Conservation (phyloP, 2,888 invertebrate species). For the Celastrina argiolus region DNA sequence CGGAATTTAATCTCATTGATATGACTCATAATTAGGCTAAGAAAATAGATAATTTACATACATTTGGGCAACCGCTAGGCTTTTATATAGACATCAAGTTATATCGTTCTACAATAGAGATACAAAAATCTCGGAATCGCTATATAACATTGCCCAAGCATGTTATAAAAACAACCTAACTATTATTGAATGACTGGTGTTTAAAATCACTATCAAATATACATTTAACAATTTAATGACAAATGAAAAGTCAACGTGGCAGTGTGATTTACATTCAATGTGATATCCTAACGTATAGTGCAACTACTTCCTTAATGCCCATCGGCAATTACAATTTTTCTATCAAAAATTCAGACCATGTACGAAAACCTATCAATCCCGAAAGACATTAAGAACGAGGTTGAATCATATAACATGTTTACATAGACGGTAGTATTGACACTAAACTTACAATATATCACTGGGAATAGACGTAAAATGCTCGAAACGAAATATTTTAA, state of each 20-base stretch:
- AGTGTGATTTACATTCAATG: conserved; percentile 19
- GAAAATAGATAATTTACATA: conserved; percentile 52
- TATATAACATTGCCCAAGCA: conserved; percentile 27
- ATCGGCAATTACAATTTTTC: too few species aligned
- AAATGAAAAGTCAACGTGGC: conserved; percentile 18
- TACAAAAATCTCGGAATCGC: conserved; percentile 1
- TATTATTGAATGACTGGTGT: conserved; percentile 14
- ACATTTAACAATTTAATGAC: conserved; percentile 18
- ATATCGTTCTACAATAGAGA: conserved; percentile 17
- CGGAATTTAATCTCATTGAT: conserved; percentile 74
- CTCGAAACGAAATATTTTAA: not conserved
- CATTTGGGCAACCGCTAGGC: conserved; percentile 46
- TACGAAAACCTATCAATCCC: too few species aligned
- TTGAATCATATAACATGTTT: not conserved
- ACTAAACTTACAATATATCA: not conserved
- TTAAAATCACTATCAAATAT: conserved; percentile 10
- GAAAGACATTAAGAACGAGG: too few species aligned
- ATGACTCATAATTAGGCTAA: conserved; percentile 75
- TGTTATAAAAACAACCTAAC: conserved; percentile 23
- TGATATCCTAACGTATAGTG: not conserved
- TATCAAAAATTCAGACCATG: too few species aligned
- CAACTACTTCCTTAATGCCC: too few species aligned
- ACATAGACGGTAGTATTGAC: not conserved
- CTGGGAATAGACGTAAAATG: not conserved
- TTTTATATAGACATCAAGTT: conserved; percentile 22